Evolutionary conservation across 2,888 invertebrate species (phyloP), one percentile per base, ranked within the genome.

Genomic region (Antheraea yamamai): DNA sequence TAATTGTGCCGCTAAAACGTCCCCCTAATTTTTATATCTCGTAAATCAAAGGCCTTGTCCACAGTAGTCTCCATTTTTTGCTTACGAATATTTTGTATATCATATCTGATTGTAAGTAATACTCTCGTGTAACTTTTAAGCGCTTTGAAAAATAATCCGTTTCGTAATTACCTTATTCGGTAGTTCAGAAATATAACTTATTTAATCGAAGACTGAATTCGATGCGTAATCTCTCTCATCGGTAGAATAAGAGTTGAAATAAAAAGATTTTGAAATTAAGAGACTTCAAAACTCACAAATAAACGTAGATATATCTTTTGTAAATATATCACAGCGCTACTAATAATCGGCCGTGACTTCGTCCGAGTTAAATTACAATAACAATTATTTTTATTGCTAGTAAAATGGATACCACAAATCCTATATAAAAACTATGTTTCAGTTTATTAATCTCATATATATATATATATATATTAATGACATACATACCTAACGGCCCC

Each of bases 1-100:
- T 95, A 94, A 95, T 94, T 94, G 92, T 88, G 86, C 87, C 91
- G 92, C 93, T 92, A 93, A 92, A 93, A 89, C 89, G 88, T 85
- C 90, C 91, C 82, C 87, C 82, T 88, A 89, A 87, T 79, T 89
- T 92, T 92, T 92, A 95, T 94, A 89, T 84, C 82, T 85, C 92
- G 89, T 95, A 95, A 95, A 94, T 95, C 94, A 94, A 91, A 84
- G 86, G 55, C 77, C 80, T 79, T 88, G 90, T 90, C 92, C 91
- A 91, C 92, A 87, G 93, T 92, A 93, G 92, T 91, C 83, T 83
- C 84, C 20, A n/a, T 30, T 47, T 72, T 75, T 72, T 75, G 71
- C 39, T 74, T 55, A 73, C 73, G 72, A 79, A 77, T 78, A 79
- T 79, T 78, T 75, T 76, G 73, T 61, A 75, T 72, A 76, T 76